Evolutionary conservation across 2,888 invertebrate genomes (phyloP), one percentile per base, ranked within the genome.

Genomic region (Ecdyonurus torrentis): DNA sequence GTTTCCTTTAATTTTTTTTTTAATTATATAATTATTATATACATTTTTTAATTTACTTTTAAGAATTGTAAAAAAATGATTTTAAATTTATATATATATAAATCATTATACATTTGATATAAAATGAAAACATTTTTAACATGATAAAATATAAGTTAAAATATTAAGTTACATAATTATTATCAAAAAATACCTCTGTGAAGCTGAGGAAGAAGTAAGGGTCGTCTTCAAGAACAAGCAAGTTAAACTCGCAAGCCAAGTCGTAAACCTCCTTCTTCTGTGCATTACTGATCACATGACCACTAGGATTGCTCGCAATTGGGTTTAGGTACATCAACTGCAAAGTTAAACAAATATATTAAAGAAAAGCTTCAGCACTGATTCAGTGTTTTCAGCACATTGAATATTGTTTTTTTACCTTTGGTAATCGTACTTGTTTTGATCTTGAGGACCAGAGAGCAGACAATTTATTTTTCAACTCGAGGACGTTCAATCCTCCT

Each of bases 141-240:
- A 5, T 55, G 7, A 10, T 10, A 20, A 55, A 55, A 55, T 5
- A n/a, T 55, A 18, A 18, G 50, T 10, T 10, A 50, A 50, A 50
- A 50, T 50, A 50, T 18, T 50, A 50, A n/a, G n/a, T n/a, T n/a
- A n/a, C n/a, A n/a, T n/a, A 18, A 53, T 15, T 1, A 1, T 25
- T 58, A 25, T 62, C 22, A 24, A 52, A 3, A 37, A 19, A 19
- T 24, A 83, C 83, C 64, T 82, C 79, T 67, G 79, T 75, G 73
- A 86, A 91, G 72, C 86, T 85, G 70, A 91, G 75, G 71, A 86
- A 89, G 74, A 84, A 87, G 70, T 90, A 91, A 0, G 91, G 87
- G 73, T 90, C 90, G 70, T 91, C 91, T 71, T 91, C 91, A 5
- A 91, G 70, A 61, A 91, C 88, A 3, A 91, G 70, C 52, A 91